These are phyloP conservation scores for Galerucella calmariensis DNA, from an alignment of 2,888 invertebrate species.

Conservation along the genomic window DNA sequence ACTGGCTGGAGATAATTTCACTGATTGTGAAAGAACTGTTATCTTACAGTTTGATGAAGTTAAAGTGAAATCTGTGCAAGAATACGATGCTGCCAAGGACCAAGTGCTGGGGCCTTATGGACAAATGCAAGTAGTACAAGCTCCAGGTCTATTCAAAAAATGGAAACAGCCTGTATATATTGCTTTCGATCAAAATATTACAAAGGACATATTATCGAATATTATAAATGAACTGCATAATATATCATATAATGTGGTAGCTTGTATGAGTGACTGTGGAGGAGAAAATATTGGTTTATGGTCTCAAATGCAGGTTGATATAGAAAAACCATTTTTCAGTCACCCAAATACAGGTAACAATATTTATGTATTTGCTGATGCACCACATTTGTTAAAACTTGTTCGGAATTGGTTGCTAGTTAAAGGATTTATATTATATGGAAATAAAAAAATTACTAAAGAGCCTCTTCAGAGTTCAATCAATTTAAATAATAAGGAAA, in stretches of 20 bases:
- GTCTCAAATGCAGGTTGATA: conserved; percentile 34
- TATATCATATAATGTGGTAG: conserved; percentile 18
- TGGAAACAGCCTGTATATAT: conserved; percentile 45
- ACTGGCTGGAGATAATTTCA: no score
- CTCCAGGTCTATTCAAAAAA: conserved; percentile 35
- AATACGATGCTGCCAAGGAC: no score
- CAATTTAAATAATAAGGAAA: no score
- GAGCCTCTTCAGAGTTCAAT: no score
- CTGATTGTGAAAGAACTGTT: no score
- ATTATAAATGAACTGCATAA: conserved; percentile 44
- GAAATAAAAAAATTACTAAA: neutral
- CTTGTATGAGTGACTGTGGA: conserved; percentile 30
- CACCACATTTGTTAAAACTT: conserved; percentile 35
- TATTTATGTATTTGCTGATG: conserved; percentile 17
- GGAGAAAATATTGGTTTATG: conserved; percentile 44
- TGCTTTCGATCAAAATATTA: conserved; percentile 42
- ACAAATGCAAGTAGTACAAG: conserved; percentile 33
- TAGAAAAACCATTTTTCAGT: conserved; percentile 35
- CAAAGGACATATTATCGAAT: conserved; percentile 35
- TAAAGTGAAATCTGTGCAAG: no score
- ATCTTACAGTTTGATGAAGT: no score
- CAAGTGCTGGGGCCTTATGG: no score
- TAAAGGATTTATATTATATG: conserved; percentile 25
- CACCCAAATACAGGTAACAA: conserved; percentile 36
- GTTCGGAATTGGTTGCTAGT: conserved; percentile 36